A percentile compares a stretch with the other conserved stretches of the same genome.
These are phyloP conservation scores for Trichopoda pennipes DNA, from an alignment of 2,888 invertebrate species.

Conservation along the genomic window DNA sequence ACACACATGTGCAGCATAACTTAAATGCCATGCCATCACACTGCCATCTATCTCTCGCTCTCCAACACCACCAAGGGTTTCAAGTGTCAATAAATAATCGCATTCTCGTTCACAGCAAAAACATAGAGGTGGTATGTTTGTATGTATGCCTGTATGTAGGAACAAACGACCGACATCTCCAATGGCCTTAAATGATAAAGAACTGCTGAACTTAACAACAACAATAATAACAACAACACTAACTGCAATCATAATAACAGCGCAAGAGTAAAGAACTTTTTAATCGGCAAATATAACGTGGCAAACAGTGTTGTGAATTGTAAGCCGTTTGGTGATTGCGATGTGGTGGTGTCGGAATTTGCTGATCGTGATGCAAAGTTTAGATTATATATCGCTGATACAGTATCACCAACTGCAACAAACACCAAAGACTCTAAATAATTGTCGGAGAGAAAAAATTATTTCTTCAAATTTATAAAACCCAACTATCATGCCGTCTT, in stretches of 20 bases:
- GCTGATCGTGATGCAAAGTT: slow-evolving; percentile 76
- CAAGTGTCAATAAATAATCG: slow-evolving; percentile 80
- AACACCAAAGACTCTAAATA: slow-evolving; percentile 26
- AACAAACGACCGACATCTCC: slow-evolving; percentile 59
- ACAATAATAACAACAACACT: slow-evolving; percentile 10
- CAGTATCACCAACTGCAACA: slow-evolving; percentile 64
- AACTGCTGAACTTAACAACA: slow-evolving; percentile 22
- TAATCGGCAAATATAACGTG: slow-evolving; percentile 45
- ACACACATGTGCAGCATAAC: slow-evolving; percentile 45
- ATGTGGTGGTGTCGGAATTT: slow-evolving; percentile 73
- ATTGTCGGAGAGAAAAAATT: slow-evolving; percentile 19
- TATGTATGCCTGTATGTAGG: too few species aligned
- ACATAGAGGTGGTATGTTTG: slow-evolving; percentile 15
- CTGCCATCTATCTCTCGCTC: slow-evolving; percentile 53
- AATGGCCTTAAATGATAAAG: slow-evolving; percentile 63
- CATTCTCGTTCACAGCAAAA: slow-evolving; percentile 61
- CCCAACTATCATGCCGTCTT: too few species aligned
- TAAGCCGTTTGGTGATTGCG: slow-evolving; percentile 76
- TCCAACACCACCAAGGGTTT: slow-evolving; percentile 74
- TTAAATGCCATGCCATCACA: slow-evolving; percentile 65
- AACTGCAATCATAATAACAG: not conserved
- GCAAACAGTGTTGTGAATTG: not conserved
- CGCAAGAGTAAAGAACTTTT: slow-evolving; percentile 10
- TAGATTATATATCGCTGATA: slow-evolving; percentile 75
- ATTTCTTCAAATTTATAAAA: too few species aligned